Base-by-base conservation (phyloP, 2,888 invertebrate genomes). In the Drosophila lacicola region DNA sequence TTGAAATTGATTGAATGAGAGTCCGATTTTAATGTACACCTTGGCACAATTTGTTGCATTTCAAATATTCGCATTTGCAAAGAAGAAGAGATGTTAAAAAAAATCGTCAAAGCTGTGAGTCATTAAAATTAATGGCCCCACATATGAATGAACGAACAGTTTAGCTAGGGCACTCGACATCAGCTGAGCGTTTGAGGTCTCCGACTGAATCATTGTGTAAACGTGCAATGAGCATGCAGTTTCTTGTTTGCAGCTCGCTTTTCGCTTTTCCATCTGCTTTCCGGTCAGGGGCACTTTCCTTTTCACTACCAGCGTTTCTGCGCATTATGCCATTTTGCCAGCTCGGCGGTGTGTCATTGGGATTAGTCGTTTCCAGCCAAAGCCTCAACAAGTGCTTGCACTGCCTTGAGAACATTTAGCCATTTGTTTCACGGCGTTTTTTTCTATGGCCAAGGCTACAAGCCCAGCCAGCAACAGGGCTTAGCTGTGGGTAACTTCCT, bases 251-350 rank as follows among this genome's bases (percentile, higher is more conserved):
- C 37, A 19, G 4, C 39, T 72, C 41, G 57, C 41, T 50, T 45
- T 67, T 79, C 63, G 74, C 69, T 77, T 77, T 74, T 78, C 75
- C 45, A 61, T 57, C 49, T 66, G 66, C 66, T 80, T 71, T 74
- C 72, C 81, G 81, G 84, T 86, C 87, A 86, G 83, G 83, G 83
- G 87, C 87, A 83, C 82, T 83, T 83, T 83, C 87, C 83, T 83
- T 83, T 83, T 83, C 83, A 86, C 77, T 73, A 72, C 68, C 57
- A 53, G 62, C 55, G 53, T 66, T 65, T 61, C 66, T 65, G 85
- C 56, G 54, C 75, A 82, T 85, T 82, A 82, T 85, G 82, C 80
- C 78, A 80, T 75, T 68, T 81, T 79, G 55, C 74, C 78, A 63
- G 64, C 64, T 67, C 41, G 41, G 46, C 51, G 54, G 10, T 37